Conservation (phyloP, 2,888 invertebrate genomes). For the Onthophagus sagittarius region DNA sequence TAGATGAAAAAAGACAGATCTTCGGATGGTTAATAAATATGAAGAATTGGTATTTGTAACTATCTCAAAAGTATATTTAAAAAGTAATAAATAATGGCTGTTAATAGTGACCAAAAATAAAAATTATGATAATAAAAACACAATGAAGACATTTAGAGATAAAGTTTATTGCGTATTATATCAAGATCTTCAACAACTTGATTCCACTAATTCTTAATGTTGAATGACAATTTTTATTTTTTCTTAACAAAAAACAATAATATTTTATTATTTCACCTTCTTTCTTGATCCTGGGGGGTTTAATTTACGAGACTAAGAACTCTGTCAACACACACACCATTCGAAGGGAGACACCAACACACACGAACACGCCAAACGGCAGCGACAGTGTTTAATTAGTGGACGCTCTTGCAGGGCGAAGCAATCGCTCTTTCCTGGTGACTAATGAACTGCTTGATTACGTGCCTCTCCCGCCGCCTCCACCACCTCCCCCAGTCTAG, state of each 20-base stretch:
- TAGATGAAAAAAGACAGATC: too few relatives aligned
- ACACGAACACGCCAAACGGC: constrained; percentile 14
- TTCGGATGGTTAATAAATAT: too few relatives aligned
- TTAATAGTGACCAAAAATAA: too few relatives aligned
- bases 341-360: neutral
- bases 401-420: constrained; percentile 42
- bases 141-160: too few relatives aligned
- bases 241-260: constrained; percentile 12
- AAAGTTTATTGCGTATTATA: too few relatives aligned
- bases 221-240: neutral
- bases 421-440: constrained; percentile 48
- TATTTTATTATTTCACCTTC: constrained; percentile 14
- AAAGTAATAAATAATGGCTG: too few relatives aligned
- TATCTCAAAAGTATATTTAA: too few relatives aligned
- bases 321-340: constrained; percentile 22
- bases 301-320: constrained; percentile 24
- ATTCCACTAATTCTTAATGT: too few relatives aligned
- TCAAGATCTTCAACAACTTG: too few relatives aligned
- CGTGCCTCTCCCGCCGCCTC: constrained; percentile 32
- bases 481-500: constrained; percentile 15
- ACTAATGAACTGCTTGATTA: constrained; percentile 51
- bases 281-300: constrained; percentile 14
- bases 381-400: constrained; percentile 48
- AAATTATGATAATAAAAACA: too few relatives aligned
- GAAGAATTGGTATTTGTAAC: too few relatives aligned